phyloP scores from a whole-genome alignment of 2,797 vertebrate species.

The Oophaga sylvatica region DNA sequence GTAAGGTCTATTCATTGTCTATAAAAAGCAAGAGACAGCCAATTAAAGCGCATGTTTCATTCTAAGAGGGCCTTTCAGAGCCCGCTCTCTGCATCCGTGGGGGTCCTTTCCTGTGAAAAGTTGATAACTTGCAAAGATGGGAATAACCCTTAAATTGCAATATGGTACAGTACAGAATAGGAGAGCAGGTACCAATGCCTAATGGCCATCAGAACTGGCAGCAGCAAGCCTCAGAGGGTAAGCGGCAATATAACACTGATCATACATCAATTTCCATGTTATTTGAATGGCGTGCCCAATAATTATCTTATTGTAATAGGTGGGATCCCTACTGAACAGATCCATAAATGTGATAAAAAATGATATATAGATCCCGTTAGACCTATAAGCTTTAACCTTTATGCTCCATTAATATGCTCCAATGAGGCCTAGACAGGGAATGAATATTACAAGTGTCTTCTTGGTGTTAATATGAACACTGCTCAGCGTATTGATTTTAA shows the following conservation, averaged over 20 bases:
- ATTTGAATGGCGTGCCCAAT: constrained; percentile 10
- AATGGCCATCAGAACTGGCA: background rate
- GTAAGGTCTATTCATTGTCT: too few relatives aligned
- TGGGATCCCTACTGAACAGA: constrained; percentile 1
- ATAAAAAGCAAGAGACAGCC: too few relatives aligned
- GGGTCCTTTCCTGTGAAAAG: too few relatives aligned
- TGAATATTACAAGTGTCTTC: background rate
- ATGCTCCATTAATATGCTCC: background rate
- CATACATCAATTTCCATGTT: background rate
- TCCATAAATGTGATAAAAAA: constrained; percentile 9
- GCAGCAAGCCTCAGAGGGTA: background rate
- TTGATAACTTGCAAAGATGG: too few relatives aligned
- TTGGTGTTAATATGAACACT: background rate
- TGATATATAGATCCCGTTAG: constrained; percentile 3
- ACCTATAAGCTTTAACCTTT: constrained; percentile 9
- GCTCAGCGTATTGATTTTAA: background rate
- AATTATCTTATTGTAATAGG: constrained; percentile 13
- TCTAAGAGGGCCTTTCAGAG: too few relatives aligned
- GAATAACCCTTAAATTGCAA: background rate
- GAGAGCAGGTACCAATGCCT: background rate
- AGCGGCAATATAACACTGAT: background rate
- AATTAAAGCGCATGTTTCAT: too few relatives aligned
- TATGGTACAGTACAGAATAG: background rate
- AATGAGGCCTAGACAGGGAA: background rate
- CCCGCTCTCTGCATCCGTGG: too few relatives aligned